Base-by-base conservation (phyloP, 2,888 invertebrate genomes). In the Xiphydria camelus region DNA sequence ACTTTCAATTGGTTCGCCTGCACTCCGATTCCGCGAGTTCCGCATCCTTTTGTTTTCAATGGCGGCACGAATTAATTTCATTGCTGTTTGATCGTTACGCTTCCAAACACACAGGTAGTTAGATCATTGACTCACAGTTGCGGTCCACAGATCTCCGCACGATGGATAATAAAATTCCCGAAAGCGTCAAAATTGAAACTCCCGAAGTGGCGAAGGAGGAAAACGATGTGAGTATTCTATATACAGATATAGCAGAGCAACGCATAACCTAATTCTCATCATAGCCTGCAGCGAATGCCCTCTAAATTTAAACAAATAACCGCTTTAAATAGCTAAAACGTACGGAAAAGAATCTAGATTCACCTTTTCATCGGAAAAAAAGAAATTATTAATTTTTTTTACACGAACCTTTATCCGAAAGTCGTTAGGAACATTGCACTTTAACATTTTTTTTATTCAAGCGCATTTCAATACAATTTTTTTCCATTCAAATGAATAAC, bases 211-310 rank as follows among this genome's bases (percentile, higher is more conserved):
- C 45, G 26, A 61, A 54, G 45, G 58, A 54, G 50, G 58, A 64
- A 23, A 56, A 58, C 37, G 59, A 61, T 37, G 62, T 63, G 46
- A 62, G 61, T 57, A 10, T 36, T 6, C 23, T 34, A 47, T 26
- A 32, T 34, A 7, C 41, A 37, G 36, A 51, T 25, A 43, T 47
- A n/a, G n/a, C 37, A 48, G 45, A 51, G 38, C 26, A 17, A 29
- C 35, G 38, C 46, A 48, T 55, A 51, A 47, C 50, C 54, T 49
- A 40, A 29, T n/a, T n/a, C n/a, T n/a, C n/a, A n/a, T n/a, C n/a
- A n/a, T n/a, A n/a, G n/a, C n/a, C n/a, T n/a, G n/a, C n/a, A n/a
- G n/a, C n/a, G n/a, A n/a, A n/a, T n/a, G n/a, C n/a, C n/a, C n/a
- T n/a, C n/a, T n/a, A n/a, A n/a, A n/a, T n/a, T n/a, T n/a, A n/a